Base-by-base conservation (phyloP, 2,888 invertebrate genomes). In the Chrysotoxum bicinctum region DNA sequence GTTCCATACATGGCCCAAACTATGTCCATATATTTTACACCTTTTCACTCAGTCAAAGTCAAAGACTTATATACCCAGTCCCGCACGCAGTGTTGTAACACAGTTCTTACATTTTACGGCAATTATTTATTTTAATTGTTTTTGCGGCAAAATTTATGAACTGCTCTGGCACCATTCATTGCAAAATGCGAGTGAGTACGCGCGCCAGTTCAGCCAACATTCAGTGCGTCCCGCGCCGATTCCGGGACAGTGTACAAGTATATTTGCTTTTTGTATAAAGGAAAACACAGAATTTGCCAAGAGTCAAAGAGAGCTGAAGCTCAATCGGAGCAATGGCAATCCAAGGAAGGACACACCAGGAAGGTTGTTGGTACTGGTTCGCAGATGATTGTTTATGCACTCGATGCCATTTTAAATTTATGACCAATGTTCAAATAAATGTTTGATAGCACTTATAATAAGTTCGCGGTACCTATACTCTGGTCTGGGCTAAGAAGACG, bases 111-210 rank as follows among this genome's bases (percentile, higher is more conserved):
- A 87, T 84, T 87, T 86, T 72, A 80, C 76, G 82, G 88, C 88
- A 88, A 88, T 88, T 88, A 88, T 87, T 88, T 88, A 88, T 88
- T 88, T 88, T 88, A 88, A 88, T 88, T 88, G 88, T 88, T 88
- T 86, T 87, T 74, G 52, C 35, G 32, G 87, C 74, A 74, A 87
- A 88, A 88, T 88, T 88, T 88, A 88, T 88, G 87, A 86, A 85
- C 87, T 87, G 12, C 78, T n/a, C 45, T 35, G 48, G 75, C 48
- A 35, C 69, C 84, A 83, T 85, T 85, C 78, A 83, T 87, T 85
- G 84, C 84, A 43, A 60, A 64, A 45, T 62, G 40, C 64, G 66
- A 48, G 40, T 37, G 45, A 50, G 68, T 32, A 60, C 35, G 80
- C 62, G 62, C 62, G 69, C 75, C 73, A 56, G 66, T 19, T 21